Base-by-base conservation (phyloP, 2,113 vertebrate genomes). In the Centrocercus urophasianus region DNA sequence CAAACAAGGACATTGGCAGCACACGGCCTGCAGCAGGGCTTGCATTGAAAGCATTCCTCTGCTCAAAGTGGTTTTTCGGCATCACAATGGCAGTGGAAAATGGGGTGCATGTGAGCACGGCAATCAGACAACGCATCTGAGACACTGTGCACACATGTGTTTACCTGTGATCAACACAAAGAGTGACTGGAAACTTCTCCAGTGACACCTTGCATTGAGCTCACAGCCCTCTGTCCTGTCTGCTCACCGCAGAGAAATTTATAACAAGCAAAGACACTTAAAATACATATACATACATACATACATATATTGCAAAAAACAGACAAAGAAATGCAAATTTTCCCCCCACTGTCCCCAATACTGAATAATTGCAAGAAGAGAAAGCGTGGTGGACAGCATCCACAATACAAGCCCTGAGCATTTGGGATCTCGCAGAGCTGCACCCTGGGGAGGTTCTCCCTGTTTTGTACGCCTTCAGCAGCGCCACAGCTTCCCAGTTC, bases 101-200 rank as follows among this genome's bases (percentile, higher is more conserved):
- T 15, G 60, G 86, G 57, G 61, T 20, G 19, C 4, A 4, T 7
- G 34, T 20, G 19, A 34, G 60, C 63, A 8, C 7, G 1, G 56
- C 0, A 0, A 36, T 36, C 56, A 63, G 64, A 5, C 4, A 0
- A 8, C 10, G 2, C 5, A 1, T 11, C 48, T 0, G 0, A 61
- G 13, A 1, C 1, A 0, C 6, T 10, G 32, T 0, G 0, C 27
- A 1, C 11, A 3, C 27, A 25, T 0, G 11, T 34, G 11, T n/a
- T 40, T 36, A 15, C 47, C 52, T 71, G 57, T 11, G 10, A 38
- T 61, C 4, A 47, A 14, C 10, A 10, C 43, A 38, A 59, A 38
- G 57, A 30, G 48, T 13, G 11, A 1, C 86, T 81, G 81, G 77
- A 87, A 95, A 82, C n/a, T 12, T 84, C 34, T 56, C 38, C 27